A percentile compares a stretch with the other conserved stretches of the same genome.
Conservation (phyloP, 2,797 vertebrate species). For the Poecile montanus region DNA sequence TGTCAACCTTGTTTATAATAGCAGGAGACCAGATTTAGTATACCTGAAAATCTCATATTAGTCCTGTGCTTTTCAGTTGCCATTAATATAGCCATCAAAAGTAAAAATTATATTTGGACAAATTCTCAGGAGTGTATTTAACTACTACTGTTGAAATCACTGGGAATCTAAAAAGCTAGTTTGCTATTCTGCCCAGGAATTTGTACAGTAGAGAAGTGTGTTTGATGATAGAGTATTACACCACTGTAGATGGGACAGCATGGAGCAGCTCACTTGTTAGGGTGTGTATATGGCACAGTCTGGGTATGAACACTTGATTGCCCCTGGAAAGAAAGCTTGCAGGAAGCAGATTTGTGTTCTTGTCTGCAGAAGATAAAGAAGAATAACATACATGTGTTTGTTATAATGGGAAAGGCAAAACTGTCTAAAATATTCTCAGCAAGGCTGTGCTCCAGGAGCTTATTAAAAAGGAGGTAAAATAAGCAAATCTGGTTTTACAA, state of each 20-base stretch:
- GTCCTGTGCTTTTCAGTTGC: background rate
- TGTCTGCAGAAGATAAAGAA: conserved; percentile 14
- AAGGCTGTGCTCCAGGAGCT: background rate
- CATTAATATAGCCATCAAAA: background rate
- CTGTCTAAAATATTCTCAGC: conserved; percentile 13
- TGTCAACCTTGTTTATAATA: background rate
- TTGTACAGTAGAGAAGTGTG: background rate
- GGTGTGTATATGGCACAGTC: background rate
- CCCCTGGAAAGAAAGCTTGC: background rate
- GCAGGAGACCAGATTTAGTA: background rate
- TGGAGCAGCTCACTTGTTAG: background rate
- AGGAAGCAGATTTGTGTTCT: background rate
- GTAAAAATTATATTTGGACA: background rate
- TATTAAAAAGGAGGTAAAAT: background rate
- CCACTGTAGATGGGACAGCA: background rate
- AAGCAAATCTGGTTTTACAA: background rate
- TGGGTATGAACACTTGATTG: background rate
- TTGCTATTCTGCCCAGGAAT: background rate
- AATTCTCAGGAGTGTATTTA: background rate
- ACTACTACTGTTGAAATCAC: background rate
- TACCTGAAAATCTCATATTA: background rate
- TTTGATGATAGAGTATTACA: background rate
- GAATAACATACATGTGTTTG: background rate
- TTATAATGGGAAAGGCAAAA: background rate
- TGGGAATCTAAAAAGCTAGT: background rate